Percentiles rank a stretch among this genome's conserved stretches.
phyloP scores from a whole-genome alignment of 2,888 invertebrate species.

The Arrhopalites spinosus region DNA sequence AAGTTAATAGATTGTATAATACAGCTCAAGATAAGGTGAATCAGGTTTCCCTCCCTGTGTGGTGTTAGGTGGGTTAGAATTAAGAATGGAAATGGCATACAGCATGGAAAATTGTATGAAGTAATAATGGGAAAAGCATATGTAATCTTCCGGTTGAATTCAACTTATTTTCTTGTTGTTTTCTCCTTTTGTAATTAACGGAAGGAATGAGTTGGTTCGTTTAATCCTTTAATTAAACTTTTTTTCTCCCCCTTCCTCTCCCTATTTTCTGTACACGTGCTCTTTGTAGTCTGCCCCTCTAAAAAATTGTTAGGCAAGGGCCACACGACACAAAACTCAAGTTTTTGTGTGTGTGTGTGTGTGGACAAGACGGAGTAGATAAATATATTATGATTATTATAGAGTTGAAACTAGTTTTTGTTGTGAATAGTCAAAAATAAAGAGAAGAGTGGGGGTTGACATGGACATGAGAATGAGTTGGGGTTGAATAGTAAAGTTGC shows the following conservation, averaged over 20 bases:
- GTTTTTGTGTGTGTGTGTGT: background rate
- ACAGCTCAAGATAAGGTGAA: too few relatives aligned
- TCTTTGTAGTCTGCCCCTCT: too few relatives aligned
- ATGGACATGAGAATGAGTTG: background rate
- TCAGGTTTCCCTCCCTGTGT: too few relatives aligned
- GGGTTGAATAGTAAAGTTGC: background rate
- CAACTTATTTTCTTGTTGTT: slow-evolving; percentile 10
- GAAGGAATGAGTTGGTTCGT: slow-evolving; percentile 31
- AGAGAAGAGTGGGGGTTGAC: background rate
- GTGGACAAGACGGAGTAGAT: background rate
- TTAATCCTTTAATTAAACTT: slow-evolving; percentile 37
- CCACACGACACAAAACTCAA: background rate
- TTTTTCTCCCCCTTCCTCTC: slow-evolving; percentile 4
- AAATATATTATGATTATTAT: too few relatives aligned
- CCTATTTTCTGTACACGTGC: background rate
- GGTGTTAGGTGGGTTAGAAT: too few relatives aligned
- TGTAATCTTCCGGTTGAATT: slow-evolving; percentile 8
- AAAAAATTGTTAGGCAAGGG: background rate
- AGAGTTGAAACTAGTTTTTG: background rate
- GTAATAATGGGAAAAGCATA: too few relatives aligned
- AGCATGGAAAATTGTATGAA: too few relatives aligned
- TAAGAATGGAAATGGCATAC: too few relatives aligned
- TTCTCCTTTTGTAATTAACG: slow-evolving; percentile 30
- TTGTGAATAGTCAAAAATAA: background rate
- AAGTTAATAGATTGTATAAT: too few relatives aligned